Percentiles rank a stretch among this genome's conserved stretches.
phyloP scores from a whole-genome alignment of 2,888 invertebrate species.

The Drosophila peninsularis region DNA sequence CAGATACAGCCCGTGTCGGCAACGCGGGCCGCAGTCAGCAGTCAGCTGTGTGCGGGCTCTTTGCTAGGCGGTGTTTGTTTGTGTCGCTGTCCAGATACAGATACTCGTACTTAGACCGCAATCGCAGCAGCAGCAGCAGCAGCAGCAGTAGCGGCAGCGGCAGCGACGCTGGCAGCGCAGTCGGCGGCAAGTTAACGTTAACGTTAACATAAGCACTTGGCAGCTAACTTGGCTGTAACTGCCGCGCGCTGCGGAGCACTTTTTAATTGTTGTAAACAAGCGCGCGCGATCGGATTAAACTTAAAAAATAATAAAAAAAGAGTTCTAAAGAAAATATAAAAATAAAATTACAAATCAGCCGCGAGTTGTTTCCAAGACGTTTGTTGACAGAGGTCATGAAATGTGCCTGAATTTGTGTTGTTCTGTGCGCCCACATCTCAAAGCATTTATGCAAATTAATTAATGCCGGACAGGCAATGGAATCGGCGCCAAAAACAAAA shows the following conservation, averaged over 20 bases:
- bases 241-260: constrained; percentile 64
- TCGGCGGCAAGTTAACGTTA: constrained; percentile 44
- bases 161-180: constrained; percentile 22
- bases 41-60: constrained; percentile 48
- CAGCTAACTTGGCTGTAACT: constrained; percentile 77
- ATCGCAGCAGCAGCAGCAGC: constrained; percentile 18
- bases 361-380: constrained; percentile 55
- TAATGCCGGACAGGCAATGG: constrained; percentile 20
- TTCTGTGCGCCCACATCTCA: constrained; percentile 13
- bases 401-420: constrained; percentile 35
- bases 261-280: constrained; percentile 82
- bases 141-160: neutral
- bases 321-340: constrained; percentile 1
- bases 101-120: constrained; percentile 16
- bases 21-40: constrained; percentile 36
- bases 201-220: constrained; percentile 46
- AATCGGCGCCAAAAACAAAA: constrained; percentile 44
- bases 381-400: constrained; percentile 55
- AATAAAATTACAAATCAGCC: constrained; percentile 24
- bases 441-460: constrained; percentile 46
- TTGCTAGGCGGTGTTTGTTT: constrained; percentile 39
- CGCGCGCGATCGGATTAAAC: constrained; percentile 71
- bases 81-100: constrained; percentile 40
- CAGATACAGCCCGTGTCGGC: constrained; percentile 23
- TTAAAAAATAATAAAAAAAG: constrained; percentile 14